Base-by-base conservation (phyloP, 2,888 invertebrate genomes). In the Drosophila putrida region DNA sequence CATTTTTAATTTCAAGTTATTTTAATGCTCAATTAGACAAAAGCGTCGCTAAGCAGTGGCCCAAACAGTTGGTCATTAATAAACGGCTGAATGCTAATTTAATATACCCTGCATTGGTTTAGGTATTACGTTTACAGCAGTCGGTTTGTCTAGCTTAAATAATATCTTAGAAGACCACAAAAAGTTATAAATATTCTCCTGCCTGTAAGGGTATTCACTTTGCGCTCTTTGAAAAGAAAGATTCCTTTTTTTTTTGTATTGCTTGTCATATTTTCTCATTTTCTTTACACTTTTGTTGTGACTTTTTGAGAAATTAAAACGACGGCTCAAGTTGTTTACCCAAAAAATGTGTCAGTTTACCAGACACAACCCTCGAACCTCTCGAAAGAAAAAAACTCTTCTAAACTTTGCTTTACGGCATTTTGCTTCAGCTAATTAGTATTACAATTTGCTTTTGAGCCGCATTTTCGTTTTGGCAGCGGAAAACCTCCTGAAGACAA, bases 251-350 rank as follows among this genome's bases (percentile, higher is more conserved):
- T 10, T 20, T 43, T 31, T 43, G 28, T 38, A 25, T 41, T 36
- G 36, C 36, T 57, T 49, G 35, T 49, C 46, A 61, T 51, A 63
- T 53, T 60, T 62, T 15, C 25, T 27, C 67, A 54, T 79, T 85
- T 85, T 66, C 65, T 72, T 74, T 78, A 36, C 72, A 68, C 67
- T 80, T 82, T 78, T 79, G 65, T 64, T 71, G 27, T 72, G 87
- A 79, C 76, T 89, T 89, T 65, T 78, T 84, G 74, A 78, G 75
- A 44, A 36, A 55, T 89, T 82, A 71, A 85, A 79, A 75, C 69
- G 73, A 64, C 68, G 76, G 72, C 86, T 88, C 81, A 89, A 89
- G 76, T 80, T 86, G 90, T 90, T 86, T 86, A 86, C 90, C 70
- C 74, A 70, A 86, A 85, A 73, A 73, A 75, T 69, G 80, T 70